Base-by-base conservation (phyloP, 2,113 vertebrate species). In the Laticauda colubrina region DNA sequence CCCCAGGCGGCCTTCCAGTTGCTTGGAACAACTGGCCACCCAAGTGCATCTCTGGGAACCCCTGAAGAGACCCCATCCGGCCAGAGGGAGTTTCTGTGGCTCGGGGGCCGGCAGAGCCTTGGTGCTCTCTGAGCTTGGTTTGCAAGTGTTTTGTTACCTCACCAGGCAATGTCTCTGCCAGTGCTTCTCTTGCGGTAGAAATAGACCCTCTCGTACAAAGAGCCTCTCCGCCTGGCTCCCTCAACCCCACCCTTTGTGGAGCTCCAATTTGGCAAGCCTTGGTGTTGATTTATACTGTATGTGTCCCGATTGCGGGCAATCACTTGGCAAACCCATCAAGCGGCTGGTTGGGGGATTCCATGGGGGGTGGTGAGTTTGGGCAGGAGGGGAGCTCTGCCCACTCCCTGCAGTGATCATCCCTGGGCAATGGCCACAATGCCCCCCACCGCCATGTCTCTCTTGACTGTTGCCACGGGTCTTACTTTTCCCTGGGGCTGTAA, bases 1-100 rank as follows among this genome's bases (percentile, higher is more conserved):
- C 69, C 69, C n/a, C 14, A 34, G 15, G 7, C 2, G 34, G 69
- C 1, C 34, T 15, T 21, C 15, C n/a, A 0, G 1, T 1, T 2
- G 69, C 34, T 1, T 20, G 15, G 5, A 7, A 34, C 3, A n/a
- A 5, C 64, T 5, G 15, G 64, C 18, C 14, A 8, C 34, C 15
- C n/a, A 20, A 3, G 3, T 39, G 69, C 15, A 0, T 20, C 6
- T 20, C 69, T 7, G n/a, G 2, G 64, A 75, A 75, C 3, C 29
- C 2, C 29, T 9, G 48, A 0, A 51, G 48, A 51, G 48, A 51
- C 51, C 51, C 59, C 0, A 0, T 39, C 69, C 5, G 4, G 26
- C 61, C 12, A 12, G 5, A 64, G 29, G 29, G 64, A 15, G 12
- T 14, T n/a, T n/a, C 29, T n/a, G 12, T 15, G 4, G 61, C 61